Conservation (phyloP, 2,113 vertebrate genomes). For the Merops nubicus region DNA sequence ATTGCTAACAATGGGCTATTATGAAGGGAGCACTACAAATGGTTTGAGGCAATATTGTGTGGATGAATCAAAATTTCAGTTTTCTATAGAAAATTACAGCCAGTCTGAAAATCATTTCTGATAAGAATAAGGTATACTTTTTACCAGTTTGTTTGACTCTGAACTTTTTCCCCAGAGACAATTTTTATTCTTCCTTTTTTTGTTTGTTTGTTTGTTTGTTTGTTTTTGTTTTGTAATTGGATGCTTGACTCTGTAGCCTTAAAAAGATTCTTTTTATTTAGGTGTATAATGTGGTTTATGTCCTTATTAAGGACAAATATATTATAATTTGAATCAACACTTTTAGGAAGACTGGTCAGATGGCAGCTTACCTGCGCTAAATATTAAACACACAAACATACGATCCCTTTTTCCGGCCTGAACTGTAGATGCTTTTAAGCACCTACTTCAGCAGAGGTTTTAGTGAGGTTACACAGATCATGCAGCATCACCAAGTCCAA, state of each 20-base stretch:
- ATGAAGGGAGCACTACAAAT: not conserved
- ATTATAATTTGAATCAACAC: not conserved
- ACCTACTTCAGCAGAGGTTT: constrained; percentile 49
- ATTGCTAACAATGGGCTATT: not conserved
- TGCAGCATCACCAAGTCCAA: constrained; percentile 40
- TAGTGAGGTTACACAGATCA: constrained; percentile 51
- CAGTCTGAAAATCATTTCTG: not conserved
- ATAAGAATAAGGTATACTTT: not conserved
- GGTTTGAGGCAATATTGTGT: not conserved
- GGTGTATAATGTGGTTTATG: not conserved
- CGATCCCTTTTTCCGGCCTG: not conserved
- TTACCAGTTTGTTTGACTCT: not conserved
- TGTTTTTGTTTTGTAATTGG: not conserved
- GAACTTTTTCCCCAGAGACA: not conserved
- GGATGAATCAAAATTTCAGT: not conserved
- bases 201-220: no score
- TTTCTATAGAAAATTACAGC: not conserved
- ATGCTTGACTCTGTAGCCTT: not conserved
- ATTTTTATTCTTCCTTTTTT: not conserved
- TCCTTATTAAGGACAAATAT: not conserved
- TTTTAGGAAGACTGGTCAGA: not conserved
- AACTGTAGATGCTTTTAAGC: constrained; percentile 36
- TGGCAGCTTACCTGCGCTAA: not conserved
- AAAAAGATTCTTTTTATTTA: not conserved
- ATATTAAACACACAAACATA: not conserved